phyloP scores from a whole-genome alignment of 2,113 vertebrate species.

The Alligator mississippiensis region DNA sequence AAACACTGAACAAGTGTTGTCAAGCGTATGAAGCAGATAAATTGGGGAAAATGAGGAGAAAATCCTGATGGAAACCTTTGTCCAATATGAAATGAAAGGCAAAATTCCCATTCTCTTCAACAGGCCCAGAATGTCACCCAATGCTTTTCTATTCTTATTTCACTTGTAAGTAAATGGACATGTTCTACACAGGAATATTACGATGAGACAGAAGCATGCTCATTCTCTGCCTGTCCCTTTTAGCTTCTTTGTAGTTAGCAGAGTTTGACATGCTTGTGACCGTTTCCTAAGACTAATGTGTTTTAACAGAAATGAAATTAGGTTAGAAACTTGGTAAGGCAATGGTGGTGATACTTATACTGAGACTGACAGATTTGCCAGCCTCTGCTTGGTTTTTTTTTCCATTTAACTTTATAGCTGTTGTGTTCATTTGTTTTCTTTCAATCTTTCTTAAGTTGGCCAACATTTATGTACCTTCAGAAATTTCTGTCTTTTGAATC shows the following conservation, averaged over 20 bases:
- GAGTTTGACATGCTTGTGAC: neutral
- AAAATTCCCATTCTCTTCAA: neutral
- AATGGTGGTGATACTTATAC: neutral
- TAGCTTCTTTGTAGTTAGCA: neutral
- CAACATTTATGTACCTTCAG: neutral
- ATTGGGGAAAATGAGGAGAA: neutral
- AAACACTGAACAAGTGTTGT: too few relatives aligned
- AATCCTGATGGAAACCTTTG: neutral
- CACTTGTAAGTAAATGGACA: too few relatives aligned
- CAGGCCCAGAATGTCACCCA: neutral
- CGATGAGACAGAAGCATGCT: neutral
- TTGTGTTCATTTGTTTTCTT: neutral
- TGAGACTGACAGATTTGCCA: neutral
- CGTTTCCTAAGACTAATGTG: neutral
- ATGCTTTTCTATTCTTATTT: neutral
- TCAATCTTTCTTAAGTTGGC: neutral
- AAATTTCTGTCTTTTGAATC: neutral
- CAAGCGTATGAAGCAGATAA: too few relatives aligned
- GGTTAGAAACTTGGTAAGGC: rapidly evolving
- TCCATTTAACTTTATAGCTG: neutral
- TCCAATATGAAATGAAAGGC: neutral
- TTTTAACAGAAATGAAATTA: neutral
- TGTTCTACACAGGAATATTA: too few relatives aligned
- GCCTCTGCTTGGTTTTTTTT: neutral
- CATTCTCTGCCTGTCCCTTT: neutral